Base-by-base conservation (phyloP, 2,888 invertebrate species). In the Fabriciana adippe region DNA sequence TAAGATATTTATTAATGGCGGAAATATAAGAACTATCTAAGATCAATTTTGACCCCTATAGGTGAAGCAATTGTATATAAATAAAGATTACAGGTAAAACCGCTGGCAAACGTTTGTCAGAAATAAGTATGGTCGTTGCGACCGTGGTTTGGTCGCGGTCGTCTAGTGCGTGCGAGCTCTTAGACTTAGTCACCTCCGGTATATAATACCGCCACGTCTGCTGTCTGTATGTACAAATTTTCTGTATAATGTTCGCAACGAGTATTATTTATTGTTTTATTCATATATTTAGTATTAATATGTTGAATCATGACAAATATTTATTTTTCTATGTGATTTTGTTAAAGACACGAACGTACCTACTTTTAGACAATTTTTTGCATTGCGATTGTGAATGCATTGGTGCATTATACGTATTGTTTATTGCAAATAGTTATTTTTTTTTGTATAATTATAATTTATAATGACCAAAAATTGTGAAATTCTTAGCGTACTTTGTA, bases 291-390 rank as follows among this genome's bases (percentile, higher is more conserved):
- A 87, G 82, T 75, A 82, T 77, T 87, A 82, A 79, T 82, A 81
- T 78, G 85, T 90, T 89, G 75, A 85, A 88, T 86, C 90, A 90
- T 90, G 90, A 91, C 90, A 91, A 87, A 86, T 88, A 86, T 88
- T 89, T 89, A 86, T 88, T 88, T 86, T 84, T 81, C 81, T 84
- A 79, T 81, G 73, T 70, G 69, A 71, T 70, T 63, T 73, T 69
- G 68, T 53, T 66, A 48, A 53, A 55, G 62, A 63, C 67, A 69
- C 50, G 16, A 53, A 26, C 31, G 55, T 59, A 66, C 61, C 35
- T 65, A 67, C 67, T 72, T 74, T 73, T 78, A 70, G 71, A 72
- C 55, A 75, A 79, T 77, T 76, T 75, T 79, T 76, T 78, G 76
- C n/a, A 54, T 16, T 50, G 16, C 41, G 31, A 18, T 50, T 57